Evolutionary conservation across 1,140 invertebrate species (phyloP).

Genomic region (Fopius arisanus): DNA sequence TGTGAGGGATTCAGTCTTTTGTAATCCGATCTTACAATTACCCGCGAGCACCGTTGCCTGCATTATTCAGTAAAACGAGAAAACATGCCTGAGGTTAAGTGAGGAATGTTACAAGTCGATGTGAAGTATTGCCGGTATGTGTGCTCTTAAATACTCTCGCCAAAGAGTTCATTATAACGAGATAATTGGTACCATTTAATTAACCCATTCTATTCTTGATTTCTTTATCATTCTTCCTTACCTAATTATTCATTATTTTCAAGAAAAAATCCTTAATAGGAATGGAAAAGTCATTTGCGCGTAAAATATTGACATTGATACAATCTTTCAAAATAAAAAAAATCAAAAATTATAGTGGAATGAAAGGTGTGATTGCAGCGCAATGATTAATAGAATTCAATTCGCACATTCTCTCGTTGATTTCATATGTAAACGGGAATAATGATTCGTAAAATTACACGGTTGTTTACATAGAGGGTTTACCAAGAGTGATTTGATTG

Average conservation of each 20-base stretch:
- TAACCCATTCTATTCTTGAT: neutral
- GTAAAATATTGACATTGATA: too few relatives aligned
- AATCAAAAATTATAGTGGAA: neutral
- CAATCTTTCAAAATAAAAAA: neutral
- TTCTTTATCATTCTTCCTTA: neutral
- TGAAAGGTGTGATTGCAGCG: neutral
- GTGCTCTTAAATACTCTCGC: neutral
- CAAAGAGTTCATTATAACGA: neutral
- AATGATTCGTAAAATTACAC: neutral
- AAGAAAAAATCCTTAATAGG: too few relatives aligned
- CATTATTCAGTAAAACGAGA: neutral
- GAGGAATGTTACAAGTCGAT: neutral
- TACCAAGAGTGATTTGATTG: neutral
- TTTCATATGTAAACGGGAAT: neutral
- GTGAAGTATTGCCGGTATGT: neutral
- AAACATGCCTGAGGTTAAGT: neutral
- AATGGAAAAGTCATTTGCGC: too few relatives aligned
- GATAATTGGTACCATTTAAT: neutral
- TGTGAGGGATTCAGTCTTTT: neutral
- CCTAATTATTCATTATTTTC: neutral
- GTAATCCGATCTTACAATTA: slow-evolving; percentile 3
- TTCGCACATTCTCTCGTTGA: neutral
- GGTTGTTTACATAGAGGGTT: neutral
- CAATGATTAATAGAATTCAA: neutral
- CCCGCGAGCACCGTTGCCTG: neutral